A percentile compares a stretch with the other conserved stretches of the same genome.
Evolutionary conservation across 2,113 vertebrate species (phyloP).

Genomic region (Formicarius rufipectus): DNA sequence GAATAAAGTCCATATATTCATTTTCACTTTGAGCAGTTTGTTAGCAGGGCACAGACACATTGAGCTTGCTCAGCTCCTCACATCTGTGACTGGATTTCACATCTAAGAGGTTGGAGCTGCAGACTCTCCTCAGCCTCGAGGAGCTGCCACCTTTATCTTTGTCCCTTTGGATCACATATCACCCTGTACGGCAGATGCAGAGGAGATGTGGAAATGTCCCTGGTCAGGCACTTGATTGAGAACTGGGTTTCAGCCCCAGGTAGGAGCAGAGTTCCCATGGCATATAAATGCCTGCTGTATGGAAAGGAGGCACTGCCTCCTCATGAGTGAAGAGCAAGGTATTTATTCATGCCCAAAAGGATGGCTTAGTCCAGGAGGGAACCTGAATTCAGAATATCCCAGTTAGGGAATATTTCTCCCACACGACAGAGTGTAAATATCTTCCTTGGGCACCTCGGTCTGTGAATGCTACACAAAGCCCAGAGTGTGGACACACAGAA

Average conservation of each 20-base stretch:
- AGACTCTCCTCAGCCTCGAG: neutral
- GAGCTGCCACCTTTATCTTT: neutral
- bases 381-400: neutral
- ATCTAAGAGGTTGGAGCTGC: neutral
- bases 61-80: neutral
- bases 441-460: neutral
- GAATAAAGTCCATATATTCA: neutral
- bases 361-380: neutral
- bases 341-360: conserved; percentile 1
- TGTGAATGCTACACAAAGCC: neutral
- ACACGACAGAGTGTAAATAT: neutral
- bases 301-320: neutral
- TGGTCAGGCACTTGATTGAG: neutral
- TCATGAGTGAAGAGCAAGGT: neutral
- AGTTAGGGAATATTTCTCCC: neutral
- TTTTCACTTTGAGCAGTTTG: neutral
- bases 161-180: neutral
- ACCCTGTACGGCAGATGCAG: neutral
- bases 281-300: neutral
- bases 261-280: neutral
- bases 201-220: neutral
- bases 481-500: neutral
- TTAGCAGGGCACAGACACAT: neutral
- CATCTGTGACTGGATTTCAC: neutral
- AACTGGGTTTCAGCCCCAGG: conserved; percentile 13